Base-by-base conservation (phyloP, 2,797 vertebrate species). In the Phataginus tetradactyla region DNA sequence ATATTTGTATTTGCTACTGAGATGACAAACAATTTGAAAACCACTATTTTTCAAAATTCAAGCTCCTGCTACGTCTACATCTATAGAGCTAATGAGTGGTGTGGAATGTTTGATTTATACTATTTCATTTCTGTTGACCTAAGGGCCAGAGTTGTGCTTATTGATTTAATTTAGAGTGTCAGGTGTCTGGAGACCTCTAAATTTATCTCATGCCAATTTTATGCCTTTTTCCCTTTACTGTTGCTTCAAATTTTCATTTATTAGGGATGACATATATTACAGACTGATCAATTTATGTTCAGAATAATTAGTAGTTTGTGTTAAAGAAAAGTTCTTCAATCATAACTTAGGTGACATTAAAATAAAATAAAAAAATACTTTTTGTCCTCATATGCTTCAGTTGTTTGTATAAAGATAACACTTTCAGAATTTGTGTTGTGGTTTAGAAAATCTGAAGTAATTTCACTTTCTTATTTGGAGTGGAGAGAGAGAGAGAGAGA, bases 321-420 rank as follows among this genome's bases (percentile, higher is more conserved):
- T 85, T 94, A 66, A 94, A 89, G 77, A 25, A 71, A 88, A 57
- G 13, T 18, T 77, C 29, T 77, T 93, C 51, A 42, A 90, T 94
- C 69, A 49, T 57, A 86, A 75, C n/a, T 84, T 39, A 32, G 89
- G 2, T 63, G 42, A 66, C n/a, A 55, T 53, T 68, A 78, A 94
- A 96, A 89, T 88, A 85, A 93, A 92, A 69, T 92, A 61, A 84
- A 85, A 91, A 90, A 91, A 90, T 87, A 64, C n/a, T 64, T 45
- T 94, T 59, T 68, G 39, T 10, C 9, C 15, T 80, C 15, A 1
- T 49, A 66, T 34, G 21, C 5, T 86, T 91, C 5, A 66, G n/a
- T 15, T 71, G 7, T 77, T 77, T 51, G 12, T 66, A 45, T 69
- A 84, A 57, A 96, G 34, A 32, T 23, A 25, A 5, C 42, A 69